phyloP scores from a whole-genome alignment of 2,888 invertebrate species.

The Clusia tigrina region DNA sequence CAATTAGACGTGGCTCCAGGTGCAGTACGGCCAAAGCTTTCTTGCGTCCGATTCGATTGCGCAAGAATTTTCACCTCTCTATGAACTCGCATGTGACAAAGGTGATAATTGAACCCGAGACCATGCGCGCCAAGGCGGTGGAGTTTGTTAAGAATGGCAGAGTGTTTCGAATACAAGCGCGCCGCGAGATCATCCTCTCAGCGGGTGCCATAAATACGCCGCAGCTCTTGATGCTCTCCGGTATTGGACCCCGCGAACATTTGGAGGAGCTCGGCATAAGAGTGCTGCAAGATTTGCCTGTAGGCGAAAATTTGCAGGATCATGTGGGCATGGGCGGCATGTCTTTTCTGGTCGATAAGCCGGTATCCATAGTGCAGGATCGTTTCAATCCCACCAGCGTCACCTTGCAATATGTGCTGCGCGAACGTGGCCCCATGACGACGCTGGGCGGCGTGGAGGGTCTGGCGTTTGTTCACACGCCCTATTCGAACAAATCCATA shows the following conservation, averaged over 20 bases:
- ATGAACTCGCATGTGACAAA: conserved; percentile 81
- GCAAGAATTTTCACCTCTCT: conserved; percentile 82
- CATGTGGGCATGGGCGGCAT: conserved; percentile 85
- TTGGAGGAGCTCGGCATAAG: conserved; percentile 75
- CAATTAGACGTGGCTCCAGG: conserved; percentile 78
- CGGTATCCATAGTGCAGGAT: conserved; percentile 83
- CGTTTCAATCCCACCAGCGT: conserved; percentile 80
- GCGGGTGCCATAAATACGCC: conserved; percentile 93
- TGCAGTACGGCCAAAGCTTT: conserved; percentile 91
- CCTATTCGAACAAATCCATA: conserved; percentile 78
- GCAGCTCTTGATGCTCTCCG: conserved; percentile 90
- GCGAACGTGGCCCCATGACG: conserved; percentile 85
- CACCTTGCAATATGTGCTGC: conserved; percentile 80
- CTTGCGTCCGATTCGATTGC: conserved; percentile 76
- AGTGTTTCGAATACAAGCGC: conserved; percentile 75
- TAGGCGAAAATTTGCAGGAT: conserved; percentile 86
- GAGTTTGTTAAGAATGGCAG: conserved; percentile 80
- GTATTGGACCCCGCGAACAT: conserved; percentile 79
- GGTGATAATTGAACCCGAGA: conserved; percentile 76
- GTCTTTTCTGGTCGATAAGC: conserved; percentile 75
- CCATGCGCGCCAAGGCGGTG: conserved; percentile 80
- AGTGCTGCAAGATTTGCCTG: conserved; percentile 77
- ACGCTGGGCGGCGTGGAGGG: conserved; percentile 88
- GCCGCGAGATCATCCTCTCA: conserved; percentile 84
- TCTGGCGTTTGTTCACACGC: conserved; percentile 85